Evolutionary conservation across 2,113 vertebrate genomes (phyloP), one percentile per base, ranked within the genome.

Genomic region (Prolemur simus): DNA sequence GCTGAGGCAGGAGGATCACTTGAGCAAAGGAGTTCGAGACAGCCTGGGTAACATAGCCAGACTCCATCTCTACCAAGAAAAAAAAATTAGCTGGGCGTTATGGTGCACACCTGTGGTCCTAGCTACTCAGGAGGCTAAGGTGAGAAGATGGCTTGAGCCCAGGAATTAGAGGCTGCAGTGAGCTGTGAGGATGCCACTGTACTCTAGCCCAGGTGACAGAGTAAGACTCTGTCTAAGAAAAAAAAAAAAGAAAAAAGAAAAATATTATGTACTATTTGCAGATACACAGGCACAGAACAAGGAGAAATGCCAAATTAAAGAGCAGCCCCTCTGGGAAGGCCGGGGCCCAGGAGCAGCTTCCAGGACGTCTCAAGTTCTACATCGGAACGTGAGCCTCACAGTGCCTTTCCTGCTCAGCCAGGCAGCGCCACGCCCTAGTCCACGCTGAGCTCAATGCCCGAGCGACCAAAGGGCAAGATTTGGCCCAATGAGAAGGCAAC

Each of bases 341-440:
- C 0, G 11, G 25, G 32, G 6, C 5, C 27, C 14, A 8, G 1
- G 9, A 29, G 58, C 27, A 34, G 8, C 17, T 52, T 2, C 37
- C 5, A 42, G 49, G 47, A 4, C 0, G 2, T 3, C 77, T 58
- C 45, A 0, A 58, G 45, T 13, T 15, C 49, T 12, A 1, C 11
- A 0, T 3, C 23, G 47, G 25, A 1, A 15, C 23, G 10, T 4
- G 34, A 54, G 32, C 34, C 73, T 39, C 87, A 37, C 14, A 5
- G 34, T 1, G 8, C 13, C 20, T 12, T 13, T 78, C 54, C n/a
- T 11, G 3, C 5, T 37, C 11, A 6, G 8, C 34, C 1, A 32
- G 27, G 47, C 3, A 17, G 27, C 3, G 2, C 1, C 0, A 17
- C 4, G 0, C 5, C 3, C 58, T 4, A 1, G 1, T 60, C 49